These are phyloP conservation scores for Astropecten irregularis DNA, from an alignment of 53 echinoderm and acorn worm species.

Conservation along the genomic window DNA sequence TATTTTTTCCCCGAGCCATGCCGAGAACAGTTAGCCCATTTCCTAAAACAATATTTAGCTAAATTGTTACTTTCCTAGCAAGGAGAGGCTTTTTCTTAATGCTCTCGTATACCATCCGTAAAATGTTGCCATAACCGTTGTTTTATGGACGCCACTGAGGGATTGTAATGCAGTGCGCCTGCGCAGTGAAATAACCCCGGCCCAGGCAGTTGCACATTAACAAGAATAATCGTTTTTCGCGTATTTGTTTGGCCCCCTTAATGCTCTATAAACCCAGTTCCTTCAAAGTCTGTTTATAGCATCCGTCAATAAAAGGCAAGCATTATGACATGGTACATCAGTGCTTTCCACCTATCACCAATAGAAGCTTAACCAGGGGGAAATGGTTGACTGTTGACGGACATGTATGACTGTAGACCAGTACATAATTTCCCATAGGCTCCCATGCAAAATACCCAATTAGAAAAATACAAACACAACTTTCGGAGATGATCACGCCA, in stretches of 20 bases:
- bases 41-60: conserved; percentile 58
- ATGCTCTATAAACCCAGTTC: conserved; percentile 15
- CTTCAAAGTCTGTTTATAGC: background rate
- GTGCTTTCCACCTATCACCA: no score
- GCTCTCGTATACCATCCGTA: conserved; percentile 21
- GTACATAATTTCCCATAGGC: no score
- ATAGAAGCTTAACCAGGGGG: no score
- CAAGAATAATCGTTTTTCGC: background rate
- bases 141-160: conserved; percentile 14
- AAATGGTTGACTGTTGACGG: no score
- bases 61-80: conserved; percentile 35
- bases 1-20: background rate
- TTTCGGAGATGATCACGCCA: no score
- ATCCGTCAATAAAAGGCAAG: no score
- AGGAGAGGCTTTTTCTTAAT: conserved; percentile 2
- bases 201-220: conserved; percentile 9
- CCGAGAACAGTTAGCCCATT: conserved; percentile 27
- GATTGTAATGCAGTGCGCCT: background rate
- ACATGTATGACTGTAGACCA: no score
- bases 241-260: background rate
- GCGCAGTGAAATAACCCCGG: conserved; percentile 30
- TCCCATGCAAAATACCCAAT: no score
- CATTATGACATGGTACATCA: no score
- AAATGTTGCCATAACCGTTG: conserved; percentile 45
- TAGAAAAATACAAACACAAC: no score